Percentiles rank a stretch among this genome's conserved stretches.
Evolutionary conservation across 2,888 invertebrate species (phyloP).

Genomic region (Portevinia maculata): DNA sequence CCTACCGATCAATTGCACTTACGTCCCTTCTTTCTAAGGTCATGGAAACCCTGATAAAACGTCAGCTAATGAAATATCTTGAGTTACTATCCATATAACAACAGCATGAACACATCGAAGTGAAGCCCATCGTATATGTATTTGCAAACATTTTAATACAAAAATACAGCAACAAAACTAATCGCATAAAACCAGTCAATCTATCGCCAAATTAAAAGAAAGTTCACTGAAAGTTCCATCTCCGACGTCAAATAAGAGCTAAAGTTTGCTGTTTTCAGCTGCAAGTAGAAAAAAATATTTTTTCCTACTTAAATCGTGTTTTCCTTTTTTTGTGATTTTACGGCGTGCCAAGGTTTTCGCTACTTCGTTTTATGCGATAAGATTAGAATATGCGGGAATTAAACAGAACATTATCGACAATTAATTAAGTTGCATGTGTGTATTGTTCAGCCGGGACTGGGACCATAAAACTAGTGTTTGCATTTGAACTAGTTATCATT

Average conservation of each 20-base stretch:
- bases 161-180: not conserved
- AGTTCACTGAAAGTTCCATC: conserved; percentile 53
- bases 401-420: conserved; percentile 51
- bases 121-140: too few relatives aligned
- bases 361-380: conserved; percentile 33
- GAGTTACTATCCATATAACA: too few relatives aligned
- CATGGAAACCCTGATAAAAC: too few relatives aligned
- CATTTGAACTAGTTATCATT: conserved; percentile 37
- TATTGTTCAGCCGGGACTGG: not conserved
- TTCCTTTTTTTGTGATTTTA: not conserved
- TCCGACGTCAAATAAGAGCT: conserved; percentile 6
- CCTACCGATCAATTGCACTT: too few relatives aligned
- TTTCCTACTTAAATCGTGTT: not conserved
- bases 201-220: conserved; percentile 31
- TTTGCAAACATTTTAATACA: too few relatives aligned
- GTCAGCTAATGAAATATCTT: too few relatives aligned
- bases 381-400: conserved; percentile 50
- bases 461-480: not conserved
- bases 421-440: conserved; percentile 41
- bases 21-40: too few relatives aligned
- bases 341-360: conserved; percentile 16
- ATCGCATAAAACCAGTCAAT: conserved; percentile 30
- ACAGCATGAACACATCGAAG: too few relatives aligned
- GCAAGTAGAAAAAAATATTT: not conserved
- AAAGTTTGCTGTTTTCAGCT: conserved; percentile 12